Percentiles rank a stretch among this genome's conserved stretches.
These are phyloP conservation scores for Drosophila lini DNA, from an alignment of 1,140 invertebrate genomes.

Conservation along the genomic window DNA sequence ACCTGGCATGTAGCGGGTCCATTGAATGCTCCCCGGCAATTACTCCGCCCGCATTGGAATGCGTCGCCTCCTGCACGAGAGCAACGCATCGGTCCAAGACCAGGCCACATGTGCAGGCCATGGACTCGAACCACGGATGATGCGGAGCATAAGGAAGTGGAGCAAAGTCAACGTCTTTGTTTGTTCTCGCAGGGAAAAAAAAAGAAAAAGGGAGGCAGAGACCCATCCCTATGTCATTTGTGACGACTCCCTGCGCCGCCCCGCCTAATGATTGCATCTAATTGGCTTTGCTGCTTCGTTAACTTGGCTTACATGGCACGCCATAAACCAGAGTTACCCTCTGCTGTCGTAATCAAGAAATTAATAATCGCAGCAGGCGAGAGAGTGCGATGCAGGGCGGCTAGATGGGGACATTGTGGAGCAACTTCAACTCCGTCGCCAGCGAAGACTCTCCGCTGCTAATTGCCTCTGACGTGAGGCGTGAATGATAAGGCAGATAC, in stretches of 20 bases:
- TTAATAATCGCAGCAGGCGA: conserved; percentile 76
- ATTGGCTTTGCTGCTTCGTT: conserved; percentile 81
- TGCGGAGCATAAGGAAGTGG: background rate
- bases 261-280: conserved; percentile 76
- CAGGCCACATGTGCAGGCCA: conserved; percentile 32
- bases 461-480: conserved; percentile 77
- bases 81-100: background rate
- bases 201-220: conserved; percentile 9
- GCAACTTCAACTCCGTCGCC: conserved; percentile 11
- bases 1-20: conserved; percentile 32
- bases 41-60: conserved; percentile 46
- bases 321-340: conserved; percentile 52
- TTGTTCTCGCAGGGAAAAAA: conserved; percentile 20
- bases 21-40: conserved; percentile 21
- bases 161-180: conserved; percentile 58
- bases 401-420: conserved; percentile 16
- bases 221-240: conserved; percentile 44
- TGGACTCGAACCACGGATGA: conserved; percentile 33
- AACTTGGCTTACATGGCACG: conserved; percentile 71
- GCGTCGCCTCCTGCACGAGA: conserved; percentile 18
- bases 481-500: conserved; percentile 66
- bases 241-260: conserved; percentile 27
- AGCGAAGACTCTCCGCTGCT: conserved; percentile 48
- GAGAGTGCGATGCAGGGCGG: conserved; percentile 35
- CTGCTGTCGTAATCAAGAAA: conserved; percentile 72